Conservation (phyloP, 1,140 invertebrate genomes). For the Leptinotarsa texana region DNA sequence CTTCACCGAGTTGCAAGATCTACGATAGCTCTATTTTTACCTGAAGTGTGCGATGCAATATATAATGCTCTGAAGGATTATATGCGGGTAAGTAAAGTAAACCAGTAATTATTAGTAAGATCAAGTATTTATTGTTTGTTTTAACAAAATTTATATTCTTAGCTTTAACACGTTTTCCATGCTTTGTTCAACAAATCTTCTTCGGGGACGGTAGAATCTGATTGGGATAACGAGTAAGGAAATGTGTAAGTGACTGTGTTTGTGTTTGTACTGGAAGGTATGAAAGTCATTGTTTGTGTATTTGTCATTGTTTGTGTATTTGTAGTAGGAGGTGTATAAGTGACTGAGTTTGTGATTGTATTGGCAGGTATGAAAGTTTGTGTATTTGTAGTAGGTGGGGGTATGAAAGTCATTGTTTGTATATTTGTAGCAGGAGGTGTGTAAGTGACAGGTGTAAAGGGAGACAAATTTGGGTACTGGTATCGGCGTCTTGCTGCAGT, state of each 20-base stretch:
- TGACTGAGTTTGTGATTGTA: too few relatives aligned
- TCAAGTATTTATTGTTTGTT: too few relatives aligned
- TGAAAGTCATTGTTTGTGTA: too few relatives aligned
- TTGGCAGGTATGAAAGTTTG: too few relatives aligned
- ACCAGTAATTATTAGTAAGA: too few relatives aligned
- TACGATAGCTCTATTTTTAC: not conserved
- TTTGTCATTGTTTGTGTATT: not conserved
- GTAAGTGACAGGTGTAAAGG: not conserved
- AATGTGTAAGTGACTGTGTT: not conserved
- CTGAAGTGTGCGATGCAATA: constrained; percentile 9
- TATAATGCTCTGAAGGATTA: not conserved
- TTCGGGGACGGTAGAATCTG: not conserved
- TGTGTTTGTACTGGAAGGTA: too few relatives aligned
- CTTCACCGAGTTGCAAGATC: not conserved
- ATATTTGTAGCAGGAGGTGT: constrained; percentile 2
- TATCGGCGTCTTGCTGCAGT: not conserved
- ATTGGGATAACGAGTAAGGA: not conserved
- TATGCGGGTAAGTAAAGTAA: not conserved
- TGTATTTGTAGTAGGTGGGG: too few relatives aligned
- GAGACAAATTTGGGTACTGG: not conserved
- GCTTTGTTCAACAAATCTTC: not conserved
- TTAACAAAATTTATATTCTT: too few relatives aligned
- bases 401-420: not conserved
- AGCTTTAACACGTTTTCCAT: too few relatives aligned
- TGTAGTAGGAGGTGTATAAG: constrained; percentile 1